These are phyloP conservation scores for Merops nubicus DNA, from an alignment of 2,113 vertebrate species.

Conservation along the genomic window DNA sequence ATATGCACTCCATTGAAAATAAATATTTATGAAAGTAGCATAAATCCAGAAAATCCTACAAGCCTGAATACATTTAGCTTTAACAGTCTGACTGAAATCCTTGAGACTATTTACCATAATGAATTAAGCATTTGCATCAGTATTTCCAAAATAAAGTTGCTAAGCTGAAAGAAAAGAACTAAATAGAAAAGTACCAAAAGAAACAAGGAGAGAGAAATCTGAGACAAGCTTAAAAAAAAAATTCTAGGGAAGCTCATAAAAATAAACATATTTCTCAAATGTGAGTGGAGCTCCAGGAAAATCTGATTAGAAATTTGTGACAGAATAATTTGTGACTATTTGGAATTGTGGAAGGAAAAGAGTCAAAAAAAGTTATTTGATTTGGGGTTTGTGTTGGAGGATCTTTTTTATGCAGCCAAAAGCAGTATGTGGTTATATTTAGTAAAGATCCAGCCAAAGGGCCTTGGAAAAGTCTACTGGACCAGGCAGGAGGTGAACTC, in stretches of 20 bases:
- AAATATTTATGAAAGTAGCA: not conserved
- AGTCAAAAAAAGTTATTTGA: not conserved
- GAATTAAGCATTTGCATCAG: not conserved
- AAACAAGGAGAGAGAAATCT: not conserved
- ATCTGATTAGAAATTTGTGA: slow-evolving; percentile 26
- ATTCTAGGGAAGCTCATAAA: not conserved
- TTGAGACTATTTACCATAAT: not conserved
- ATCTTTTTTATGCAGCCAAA: not conserved
- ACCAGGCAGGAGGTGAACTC: not conserved
- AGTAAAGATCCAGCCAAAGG: not conserved
- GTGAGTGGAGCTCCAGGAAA: slow-evolving; percentile 34
- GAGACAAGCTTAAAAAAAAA: not conserved
- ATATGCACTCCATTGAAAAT: not conserved
- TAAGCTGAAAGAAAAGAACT: not conserved
- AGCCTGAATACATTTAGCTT: not conserved
- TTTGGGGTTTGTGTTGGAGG: not conserved
- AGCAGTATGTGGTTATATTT: not conserved
- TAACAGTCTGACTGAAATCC: not conserved
- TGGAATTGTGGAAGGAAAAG: slow-evolving; percentile 36
- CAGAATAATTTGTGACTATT: slow-evolving; percentile 20
- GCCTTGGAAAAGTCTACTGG: not conserved
- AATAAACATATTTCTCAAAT: slow-evolving; percentile 28
- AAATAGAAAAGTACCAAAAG: not conserved
- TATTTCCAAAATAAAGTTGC: slow-evolving; percentile 4
- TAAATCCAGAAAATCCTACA: not conserved